A percentile compares a stretch with the other conserved stretches of the same genome.
phyloP scores from a whole-genome alignment of 2,888 invertebrate species.

The Thymelicus sylvestris region DNA sequence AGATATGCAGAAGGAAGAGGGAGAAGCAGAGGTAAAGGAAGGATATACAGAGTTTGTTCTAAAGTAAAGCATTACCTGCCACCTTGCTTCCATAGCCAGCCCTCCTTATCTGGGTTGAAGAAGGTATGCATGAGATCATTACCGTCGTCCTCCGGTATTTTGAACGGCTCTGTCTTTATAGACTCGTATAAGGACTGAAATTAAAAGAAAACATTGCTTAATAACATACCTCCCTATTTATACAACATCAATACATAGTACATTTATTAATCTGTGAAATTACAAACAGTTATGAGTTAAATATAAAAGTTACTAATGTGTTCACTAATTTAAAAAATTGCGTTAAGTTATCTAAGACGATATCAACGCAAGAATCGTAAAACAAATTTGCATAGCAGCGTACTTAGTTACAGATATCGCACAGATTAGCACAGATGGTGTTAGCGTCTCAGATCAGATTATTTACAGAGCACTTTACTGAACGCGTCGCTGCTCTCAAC shows the following conservation, averaged over 20 bases:
- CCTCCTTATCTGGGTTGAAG: constrained; percentile 99
- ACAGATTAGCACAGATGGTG: not conserved
- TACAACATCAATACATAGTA: not conserved
- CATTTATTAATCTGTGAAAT: not conserved
- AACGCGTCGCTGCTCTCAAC: constrained; percentile 4
- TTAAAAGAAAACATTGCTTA: constrained; percentile 21
- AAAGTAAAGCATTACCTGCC: constrained; percentile 76
- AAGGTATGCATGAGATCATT: constrained; percentile 99
- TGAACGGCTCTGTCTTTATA: constrained; percentile 99
- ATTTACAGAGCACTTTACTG: constrained; percentile 17
- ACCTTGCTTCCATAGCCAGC: constrained; percentile 99
- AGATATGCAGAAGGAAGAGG: too few relatives aligned
- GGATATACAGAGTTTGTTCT: too few relatives aligned
- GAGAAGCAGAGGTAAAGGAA: too few relatives aligned
- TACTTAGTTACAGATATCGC: not conserved
- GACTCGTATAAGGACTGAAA: constrained; percentile 97
- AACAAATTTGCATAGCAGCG: not conserved
- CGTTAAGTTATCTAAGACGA: not conserved
- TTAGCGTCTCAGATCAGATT: not conserved
- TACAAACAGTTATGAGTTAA: too few relatives aligned
- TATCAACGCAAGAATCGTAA: not conserved
- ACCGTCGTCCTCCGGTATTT: constrained; percentile 99
- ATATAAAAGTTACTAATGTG: too few relatives aligned
- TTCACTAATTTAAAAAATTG: too few relatives aligned
- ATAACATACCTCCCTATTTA: not conserved